Evolutionary conservation across 2,797 vertebrate species (phyloP), one percentile per base, ranked within the genome.

Genomic region (Lates japonicus): DNA sequence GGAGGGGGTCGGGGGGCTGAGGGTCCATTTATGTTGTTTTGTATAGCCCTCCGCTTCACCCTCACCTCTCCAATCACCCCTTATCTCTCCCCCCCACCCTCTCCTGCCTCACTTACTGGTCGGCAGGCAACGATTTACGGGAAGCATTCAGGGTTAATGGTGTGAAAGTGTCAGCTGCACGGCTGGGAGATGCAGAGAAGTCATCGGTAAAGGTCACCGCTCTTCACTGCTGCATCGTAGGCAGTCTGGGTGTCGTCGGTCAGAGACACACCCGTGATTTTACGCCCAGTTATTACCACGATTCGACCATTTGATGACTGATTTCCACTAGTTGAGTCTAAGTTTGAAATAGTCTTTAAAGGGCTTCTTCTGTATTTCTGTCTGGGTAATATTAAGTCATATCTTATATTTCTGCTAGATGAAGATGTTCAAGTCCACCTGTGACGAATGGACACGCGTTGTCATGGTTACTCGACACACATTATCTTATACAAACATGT

Each of bases 141-240:
- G 37, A 78, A 55, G 52, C 80, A 8, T 63, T 89, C 57, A 9
- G 74, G 80, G 70, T 87, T 88, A 90, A 91, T 90, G 87, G 83
- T 78, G 84, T 90, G 88, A 90, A 74, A 83, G 76, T 58, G 78
- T 78, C 78, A 84, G 70, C 77, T 73, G 87, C 77, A 55, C 8
- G 37, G 31, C 51, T 13, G 22, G 22, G 58, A 83, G 61, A 63
- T 52, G 73, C 64, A 70, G 78, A 70, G 78, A 44, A 78, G 82
- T 78, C 65, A 31, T 46, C 78, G 35, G 79, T 71, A 78, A 92
- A 90, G 90, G 91, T 89, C 87, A 87, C n/a, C 5, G 63, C 80
- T 84, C 70, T 48, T 75, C 35, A 73, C 51, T 42, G 74, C 77
- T 67, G 37, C 74, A 62, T 77, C 55, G 1, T 84, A 62, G 68